Base-by-base conservation (phyloP, 2,888 invertebrate genomes). In the Dicycla oo region DNA sequence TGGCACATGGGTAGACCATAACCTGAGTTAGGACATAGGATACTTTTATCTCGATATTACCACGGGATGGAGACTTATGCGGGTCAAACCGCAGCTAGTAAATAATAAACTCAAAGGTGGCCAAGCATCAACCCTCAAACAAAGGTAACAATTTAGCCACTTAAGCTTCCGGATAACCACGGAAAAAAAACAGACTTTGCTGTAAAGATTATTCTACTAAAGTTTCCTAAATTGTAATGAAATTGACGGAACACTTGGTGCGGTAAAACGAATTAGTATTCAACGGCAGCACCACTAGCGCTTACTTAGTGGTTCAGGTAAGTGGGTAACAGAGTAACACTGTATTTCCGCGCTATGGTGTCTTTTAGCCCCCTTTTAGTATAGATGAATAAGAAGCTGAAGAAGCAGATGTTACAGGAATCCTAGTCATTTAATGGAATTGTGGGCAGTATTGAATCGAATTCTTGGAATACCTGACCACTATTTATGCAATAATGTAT, bases 231-330 rank as follows among this genome's bases (percentile, higher is more conserved):
- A 67, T 75, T 20, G 26, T 63, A 53, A 65, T 61, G 30, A 47
- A 66, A 62, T 71, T 34, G 47, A 47, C 43, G 18, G 40, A 18
- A 43, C 34, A 58, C 47, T 63, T 56, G 62, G 20, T 57, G 57
- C 51, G 53, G 49, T 53, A 47, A 58, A 66, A 56, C 40, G 49
- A 77, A 66, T 62, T 63, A 72, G 53, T 20, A 38, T 56, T 51
- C 47, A 47, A 40, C 26, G 26, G 47, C n/a, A 56, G 67, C 23
- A 53, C 23, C 40, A 1, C 18, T 43, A 51, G 63, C n/a, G 40
- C 20, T 68, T 49, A 18, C 30, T 47, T 43, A 43, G 51, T 11
- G 23, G n/a, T 40, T 30, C 53, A 69, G 30, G 45, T 51, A 47
- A 60, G 23, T 54, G 63, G 23, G 13, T 69, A 43, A 47, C 40